Conservation (phyloP, 1,140 invertebrate species). For the Elymnias hypermnestra region DNA sequence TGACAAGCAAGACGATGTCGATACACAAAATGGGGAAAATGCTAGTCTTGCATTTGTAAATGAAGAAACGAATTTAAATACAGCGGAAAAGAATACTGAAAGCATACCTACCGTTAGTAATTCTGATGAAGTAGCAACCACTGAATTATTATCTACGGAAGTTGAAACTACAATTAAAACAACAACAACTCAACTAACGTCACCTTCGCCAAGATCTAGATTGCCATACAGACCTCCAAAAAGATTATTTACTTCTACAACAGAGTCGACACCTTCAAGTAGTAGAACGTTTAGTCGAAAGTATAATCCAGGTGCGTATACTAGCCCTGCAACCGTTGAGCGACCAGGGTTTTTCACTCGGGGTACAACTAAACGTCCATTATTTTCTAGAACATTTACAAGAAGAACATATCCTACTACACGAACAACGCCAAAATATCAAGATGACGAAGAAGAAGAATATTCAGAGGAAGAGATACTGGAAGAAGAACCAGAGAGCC, state of each 20-base stretch:
- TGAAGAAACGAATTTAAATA: neutral
- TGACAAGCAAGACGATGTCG: neutral
- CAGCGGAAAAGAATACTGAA: no score
- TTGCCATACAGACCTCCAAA: slow-evolving; percentile 63
- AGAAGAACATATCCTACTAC: slow-evolving; percentile 56
- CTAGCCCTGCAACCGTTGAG: slow-evolving; percentile 58
- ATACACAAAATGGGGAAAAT: neutral
- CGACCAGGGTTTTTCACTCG: slow-evolving; percentile 40
- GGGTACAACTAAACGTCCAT: slow-evolving; percentile 46
- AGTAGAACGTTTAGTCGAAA: slow-evolving; percentile 68
- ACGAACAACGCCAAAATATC: slow-evolving; percentile 44
- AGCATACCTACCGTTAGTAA: no score
- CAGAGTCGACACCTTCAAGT: slow-evolving; percentile 55
- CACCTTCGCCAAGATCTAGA: slow-evolving; percentile 43
- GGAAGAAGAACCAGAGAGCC: slow-evolving; percentile 69
- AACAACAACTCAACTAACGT: slow-evolving; percentile 42
- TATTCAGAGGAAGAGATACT: slow-evolving; percentile 70
- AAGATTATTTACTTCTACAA: slow-evolving; percentile 61
- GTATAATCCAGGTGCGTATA: slow-evolving; percentile 69
- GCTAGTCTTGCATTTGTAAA: neutral
- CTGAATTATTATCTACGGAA: slow-evolving; percentile 12
- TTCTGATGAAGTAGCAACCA: slow-evolving; percentile 17
- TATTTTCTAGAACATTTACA: slow-evolving; percentile 54
- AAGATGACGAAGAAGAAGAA: slow-evolving; percentile 63
- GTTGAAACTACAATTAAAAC: slow-evolving; percentile 17